Conservation (phyloP, 1,140 invertebrate genomes). For the Zaprionus davidi region DNA sequence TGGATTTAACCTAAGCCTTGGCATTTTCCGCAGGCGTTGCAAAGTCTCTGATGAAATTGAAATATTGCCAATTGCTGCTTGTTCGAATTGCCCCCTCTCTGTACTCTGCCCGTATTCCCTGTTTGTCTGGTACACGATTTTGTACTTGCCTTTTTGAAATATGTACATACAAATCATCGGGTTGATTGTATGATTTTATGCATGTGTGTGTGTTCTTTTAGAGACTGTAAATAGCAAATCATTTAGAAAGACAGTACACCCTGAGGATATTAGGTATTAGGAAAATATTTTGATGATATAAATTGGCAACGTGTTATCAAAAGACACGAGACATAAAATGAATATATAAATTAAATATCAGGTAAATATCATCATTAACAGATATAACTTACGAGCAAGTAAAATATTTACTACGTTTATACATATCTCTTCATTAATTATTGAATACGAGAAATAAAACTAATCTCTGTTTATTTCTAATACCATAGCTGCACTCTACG, state of each 20-base stretch:
- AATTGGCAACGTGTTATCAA: not conserved
- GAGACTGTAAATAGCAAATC: constrained; percentile 12
- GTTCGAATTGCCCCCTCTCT: not conserved
- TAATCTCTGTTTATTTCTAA: no score
- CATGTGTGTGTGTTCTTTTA: not conserved
- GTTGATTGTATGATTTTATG: not conserved
- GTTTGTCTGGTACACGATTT: constrained; percentile 2
- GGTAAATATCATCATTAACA: no score
- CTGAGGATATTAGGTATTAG: not conserved
- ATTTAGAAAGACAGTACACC: constrained; percentile 12
- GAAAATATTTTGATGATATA: not conserved
- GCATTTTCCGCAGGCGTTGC: constrained; percentile 18
- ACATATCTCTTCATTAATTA: no score
- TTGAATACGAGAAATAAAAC: no score
- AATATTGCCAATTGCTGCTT: constrained; percentile 21
- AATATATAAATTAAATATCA: not conserved
- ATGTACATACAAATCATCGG: constrained; percentile 26
- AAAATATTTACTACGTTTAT: no score
- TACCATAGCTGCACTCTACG: no score
- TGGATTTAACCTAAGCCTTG: constrained; percentile 1
- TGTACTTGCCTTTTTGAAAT: constrained; percentile 15
- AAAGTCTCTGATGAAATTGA: constrained; percentile 24
- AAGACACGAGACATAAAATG: no score
- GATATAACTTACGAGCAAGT: no score
- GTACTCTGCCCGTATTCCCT: not conserved